A percentile compares a stretch with the other conserved stretches of the same genome.
Conservation (phyloP, 2,888 invertebrate species). For the Hydraecia micacea region DNA sequence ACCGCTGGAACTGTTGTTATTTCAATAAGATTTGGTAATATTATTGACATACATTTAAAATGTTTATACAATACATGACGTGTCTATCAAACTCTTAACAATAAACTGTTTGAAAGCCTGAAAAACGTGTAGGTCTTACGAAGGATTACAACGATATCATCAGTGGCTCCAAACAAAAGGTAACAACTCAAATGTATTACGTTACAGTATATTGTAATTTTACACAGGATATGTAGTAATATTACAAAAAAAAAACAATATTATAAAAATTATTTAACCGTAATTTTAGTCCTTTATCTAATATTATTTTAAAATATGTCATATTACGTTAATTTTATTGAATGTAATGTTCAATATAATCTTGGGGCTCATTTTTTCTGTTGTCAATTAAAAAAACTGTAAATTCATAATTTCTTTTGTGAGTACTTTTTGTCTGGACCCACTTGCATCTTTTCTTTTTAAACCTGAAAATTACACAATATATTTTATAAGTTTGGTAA, state of each 20-base stretch:
- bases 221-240: too few species aligned
- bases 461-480: neutral
- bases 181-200: neutral
- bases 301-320: too few species aligned
- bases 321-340: neutral
- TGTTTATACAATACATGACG: neutral
- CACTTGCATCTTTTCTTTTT: neutral
- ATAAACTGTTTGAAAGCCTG: neutral
- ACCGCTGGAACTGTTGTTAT: too few species aligned
- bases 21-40: neutral
- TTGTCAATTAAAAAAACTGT: neutral
- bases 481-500: neutral
- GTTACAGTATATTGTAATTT: too few species aligned
- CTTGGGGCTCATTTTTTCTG: neutral
- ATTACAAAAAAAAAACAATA: too few species aligned
- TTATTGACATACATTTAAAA: neutral
- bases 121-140: neutral
- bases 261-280: too few species aligned
- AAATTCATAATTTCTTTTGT: neutral
- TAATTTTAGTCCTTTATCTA: too few species aligned
- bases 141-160: neutral
- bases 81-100: constrained; percentile 30
- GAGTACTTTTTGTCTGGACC: neutral
- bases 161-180: neutral
- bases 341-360: neutral